A percentile compares a stretch with the other conserved stretches of the same genome.
These are phyloP conservation scores for Drosophila prolongata DNA, from an alignment of 2,888 invertebrate species.

Conservation along the genomic window DNA sequence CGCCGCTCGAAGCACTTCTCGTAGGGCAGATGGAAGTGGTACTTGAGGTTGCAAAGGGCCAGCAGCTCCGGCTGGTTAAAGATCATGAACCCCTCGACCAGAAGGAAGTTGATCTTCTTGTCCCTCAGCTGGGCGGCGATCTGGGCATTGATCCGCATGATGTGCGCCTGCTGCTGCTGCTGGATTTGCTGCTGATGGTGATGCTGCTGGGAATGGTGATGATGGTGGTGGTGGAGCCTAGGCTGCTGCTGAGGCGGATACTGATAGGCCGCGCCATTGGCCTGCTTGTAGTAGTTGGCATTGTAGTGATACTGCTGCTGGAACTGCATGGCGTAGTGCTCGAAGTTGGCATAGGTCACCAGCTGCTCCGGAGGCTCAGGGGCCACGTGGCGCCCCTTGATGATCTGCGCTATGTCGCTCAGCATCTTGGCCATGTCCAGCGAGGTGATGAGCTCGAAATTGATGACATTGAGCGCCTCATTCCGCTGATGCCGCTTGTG, in stretches of 20 bases:
- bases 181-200: slow-evolving; percentile 37
- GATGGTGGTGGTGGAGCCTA: slow-evolving; percentile 38
- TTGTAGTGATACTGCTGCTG: slow-evolving; percentile 68
- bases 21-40: slow-evolving; percentile 89
- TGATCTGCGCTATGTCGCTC: slow-evolving; percentile 85
- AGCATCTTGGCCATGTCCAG: slow-evolving; percentile 91
- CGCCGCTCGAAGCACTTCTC: slow-evolving; percentile 89
- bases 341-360: slow-evolving; percentile 66
- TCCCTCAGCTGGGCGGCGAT: slow-evolving; percentile 74
- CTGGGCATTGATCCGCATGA: slow-evolving; percentile 66
- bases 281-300: slow-evolving; percentile 59
- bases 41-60: slow-evolving; percentile 89
- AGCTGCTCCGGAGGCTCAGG: slow-evolving; percentile 63
- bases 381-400: slow-evolving; percentile 74
- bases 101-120: slow-evolving; percentile 85
- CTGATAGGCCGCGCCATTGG: slow-evolving; percentile 40
- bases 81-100: slow-evolving; percentile 91
- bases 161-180: slow-evolving; percentile 48
- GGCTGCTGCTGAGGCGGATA: slow-evolving; percentile 51
- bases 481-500: slow-evolving; percentile 88
- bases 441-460: slow-evolving; percentile 90
- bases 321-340: slow-evolving; percentile 72
- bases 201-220: slow-evolving; percentile 43
- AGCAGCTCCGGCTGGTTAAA: slow-evolving; percentile 89
- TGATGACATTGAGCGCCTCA: slow-evolving; percentile 88